These are phyloP conservation scores for Epistrophe grossulariae DNA, from an alignment of 2,888 invertebrate species.

Conservation along the genomic window DNA sequence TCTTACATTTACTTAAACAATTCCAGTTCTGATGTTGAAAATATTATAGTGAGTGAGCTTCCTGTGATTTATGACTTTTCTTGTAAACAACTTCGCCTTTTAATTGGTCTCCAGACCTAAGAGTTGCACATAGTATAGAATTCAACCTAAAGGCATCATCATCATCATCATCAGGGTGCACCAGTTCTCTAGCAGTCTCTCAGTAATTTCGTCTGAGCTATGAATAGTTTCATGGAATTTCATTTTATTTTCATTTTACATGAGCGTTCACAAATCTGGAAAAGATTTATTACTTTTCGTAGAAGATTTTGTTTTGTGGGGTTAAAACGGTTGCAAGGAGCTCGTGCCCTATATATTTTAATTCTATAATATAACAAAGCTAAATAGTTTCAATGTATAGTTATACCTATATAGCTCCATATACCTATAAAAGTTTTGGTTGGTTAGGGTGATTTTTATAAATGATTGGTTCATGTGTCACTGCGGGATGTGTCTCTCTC, in stretches of 20 bases:
- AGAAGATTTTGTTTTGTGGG: slow-evolving; percentile 56
- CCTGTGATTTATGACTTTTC: slow-evolving; percentile 54
- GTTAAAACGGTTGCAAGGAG: slow-evolving; percentile 61
- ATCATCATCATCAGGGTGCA: slow-evolving; percentile 31
- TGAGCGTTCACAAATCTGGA: slow-evolving; percentile 46
- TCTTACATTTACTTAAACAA: slow-evolving; percentile 34
- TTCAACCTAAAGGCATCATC: slow-evolving; percentile 22
- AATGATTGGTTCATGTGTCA: slow-evolving; percentile 70
- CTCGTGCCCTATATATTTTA: slow-evolving; percentile 69
- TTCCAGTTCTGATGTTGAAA: slow-evolving; percentile 28
- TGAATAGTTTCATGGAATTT: slow-evolving; percentile 52
- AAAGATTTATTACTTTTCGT: slow-evolving; percentile 64
- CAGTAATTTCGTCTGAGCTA: slow-evolving; percentile 6
- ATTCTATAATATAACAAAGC: slow-evolving; percentile 36
- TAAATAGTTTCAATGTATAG: slow-evolving; percentile 35
- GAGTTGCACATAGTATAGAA: slow-evolving; percentile 45
- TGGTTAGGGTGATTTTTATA: slow-evolving; percentile 57
- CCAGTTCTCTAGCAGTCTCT: neutral
- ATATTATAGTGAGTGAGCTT: slow-evolving; percentile 6
- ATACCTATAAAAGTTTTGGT: slow-evolving; percentile 19
- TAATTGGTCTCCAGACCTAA: slow-evolving; percentile 63
- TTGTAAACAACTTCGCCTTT: slow-evolving; percentile 53
- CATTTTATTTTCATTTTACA: neutral
- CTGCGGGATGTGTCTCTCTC: slow-evolving; percentile 50
- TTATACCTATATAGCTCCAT: neutral